Evolutionary conservation across 2,888 invertebrate genomes (phyloP).

Genomic region (Thecocarcelia acutangulata): DNA sequence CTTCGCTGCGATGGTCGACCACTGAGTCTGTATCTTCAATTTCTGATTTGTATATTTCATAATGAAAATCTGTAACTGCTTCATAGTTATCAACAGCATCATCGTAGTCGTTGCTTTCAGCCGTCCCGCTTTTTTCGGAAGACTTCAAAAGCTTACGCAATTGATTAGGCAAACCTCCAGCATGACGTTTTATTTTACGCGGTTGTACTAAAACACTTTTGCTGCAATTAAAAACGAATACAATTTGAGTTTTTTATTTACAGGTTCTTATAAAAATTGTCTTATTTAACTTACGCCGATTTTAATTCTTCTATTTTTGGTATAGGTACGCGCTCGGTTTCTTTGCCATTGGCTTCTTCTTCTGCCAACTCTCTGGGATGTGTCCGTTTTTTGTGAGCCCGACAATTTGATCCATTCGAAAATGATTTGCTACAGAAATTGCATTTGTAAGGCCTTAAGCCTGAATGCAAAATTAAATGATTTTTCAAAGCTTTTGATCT

Average conservation of each 20-base stretch:
- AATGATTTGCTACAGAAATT: conserved; percentile 80
- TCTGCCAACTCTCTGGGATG: conserved; percentile 80
- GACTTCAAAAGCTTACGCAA: conserved; percentile 57
- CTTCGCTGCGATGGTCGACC: conserved; percentile 49
- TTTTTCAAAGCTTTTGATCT: conserved; percentile 80
- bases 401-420: conserved; percentile 81
- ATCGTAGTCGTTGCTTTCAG: conserved; percentile 29
- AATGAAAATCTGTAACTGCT: conserved; percentile 28
- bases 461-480: conserved; percentile 81
- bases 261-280: too few relatives aligned
- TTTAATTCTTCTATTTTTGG: conserved; percentile 79
- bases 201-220: conserved; percentile 64
- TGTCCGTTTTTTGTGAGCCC: conserved; percentile 80
- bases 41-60: conserved; percentile 50
- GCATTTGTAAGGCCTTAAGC: conserved; percentile 80
- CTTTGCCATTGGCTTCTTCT: conserved; percentile 78
- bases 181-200: conserved; percentile 59
- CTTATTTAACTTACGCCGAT: conserved; percentile 74
- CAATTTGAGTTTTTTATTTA: too few relatives aligned
- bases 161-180: conserved; percentile 50
- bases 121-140: conserved; percentile 54
- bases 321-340: conserved; percentile 74
- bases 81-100: conserved; percentile 44
- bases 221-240: conserved; percentile 30
- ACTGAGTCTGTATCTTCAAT: conserved; percentile 37